Conservation (phyloP, 2,888 invertebrate genomes). For the Tetranychus truncatus region DNA sequence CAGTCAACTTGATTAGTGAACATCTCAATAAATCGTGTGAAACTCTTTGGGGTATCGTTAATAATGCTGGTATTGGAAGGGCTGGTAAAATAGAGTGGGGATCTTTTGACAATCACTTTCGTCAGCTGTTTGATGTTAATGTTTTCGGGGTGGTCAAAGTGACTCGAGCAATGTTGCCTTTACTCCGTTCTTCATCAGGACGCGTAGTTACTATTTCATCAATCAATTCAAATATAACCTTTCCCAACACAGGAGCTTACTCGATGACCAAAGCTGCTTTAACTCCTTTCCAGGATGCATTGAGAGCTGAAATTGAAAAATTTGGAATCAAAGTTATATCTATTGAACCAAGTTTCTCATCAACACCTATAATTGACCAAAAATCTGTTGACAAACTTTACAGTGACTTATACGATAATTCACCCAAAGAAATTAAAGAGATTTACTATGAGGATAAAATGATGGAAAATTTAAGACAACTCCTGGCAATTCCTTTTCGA, state of each 20-base stretch:
- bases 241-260: conserved; percentile 35
- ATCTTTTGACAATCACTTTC: conserved; percentile 4
- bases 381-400: background rate
- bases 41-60: conserved; percentile 12
- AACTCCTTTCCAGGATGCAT: conserved; percentile 34
- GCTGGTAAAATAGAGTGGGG: conserved; percentile 13
- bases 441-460: background rate
- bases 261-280: conserved; percentile 36
- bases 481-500: background rate
- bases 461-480: background rate
- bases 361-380: background rate
- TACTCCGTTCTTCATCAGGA: conserved; percentile 27
- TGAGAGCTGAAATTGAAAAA: conserved; percentile 33
- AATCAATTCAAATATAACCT: conserved; percentile 32
- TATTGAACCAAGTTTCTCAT: conserved; percentile 34
- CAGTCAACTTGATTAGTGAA: background rate
- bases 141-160: conserved; percentile 6
- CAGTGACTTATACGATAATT: background rate
- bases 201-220: conserved; percentile 34
- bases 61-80: conserved; percentile 14
- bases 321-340: conserved; percentile 33
- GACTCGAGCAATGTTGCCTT: conserved; percentile 9
- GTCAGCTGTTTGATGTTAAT: conserved; percentile 9
- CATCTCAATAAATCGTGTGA: background rate
- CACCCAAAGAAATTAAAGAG: background rate